These are phyloP conservation scores for Tachysurus fulvidraco DNA, from an alignment of 2,113 vertebrate genomes.

Conservation along the genomic window DNA sequence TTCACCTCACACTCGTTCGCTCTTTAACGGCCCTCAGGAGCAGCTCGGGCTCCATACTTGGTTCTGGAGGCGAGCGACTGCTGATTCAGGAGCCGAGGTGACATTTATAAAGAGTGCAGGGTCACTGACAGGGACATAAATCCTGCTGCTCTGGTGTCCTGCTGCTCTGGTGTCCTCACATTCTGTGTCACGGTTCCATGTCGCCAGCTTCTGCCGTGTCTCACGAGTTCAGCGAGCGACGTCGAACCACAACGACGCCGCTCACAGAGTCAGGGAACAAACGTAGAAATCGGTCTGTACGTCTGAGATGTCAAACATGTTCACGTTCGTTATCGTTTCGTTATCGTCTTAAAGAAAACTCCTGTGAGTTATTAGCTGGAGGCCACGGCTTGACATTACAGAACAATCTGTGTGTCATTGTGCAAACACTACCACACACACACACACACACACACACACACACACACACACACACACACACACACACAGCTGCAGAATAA, in stretches of 20 bases:
- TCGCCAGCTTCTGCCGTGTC: background rate
- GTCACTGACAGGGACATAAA: slow-evolving; percentile 50
- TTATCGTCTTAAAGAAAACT: background rate
- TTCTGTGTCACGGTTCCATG: background rate
- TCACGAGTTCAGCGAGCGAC: background rate
- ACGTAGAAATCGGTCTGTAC: background rate
- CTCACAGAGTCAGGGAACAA: background rate
- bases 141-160: slow-evolving; percentile 39
- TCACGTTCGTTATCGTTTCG: background rate
- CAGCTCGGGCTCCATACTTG: slow-evolving; percentile 64
- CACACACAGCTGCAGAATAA: background rate
- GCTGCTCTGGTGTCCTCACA: slow-evolving; percentile 23
- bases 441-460: background rate
- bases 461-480: background rate
- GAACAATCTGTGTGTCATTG: background rate
- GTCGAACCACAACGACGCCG: background rate
- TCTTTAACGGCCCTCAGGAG: slow-evolving; percentile 17
- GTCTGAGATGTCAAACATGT: background rate
- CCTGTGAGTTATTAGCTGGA: background rate
- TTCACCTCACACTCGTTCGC: background rate
- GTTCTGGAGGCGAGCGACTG: slow-evolving; percentile 55
- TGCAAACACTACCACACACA: background rate
- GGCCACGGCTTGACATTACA: background rate
- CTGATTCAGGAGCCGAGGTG: slow-evolving; percentile 68
- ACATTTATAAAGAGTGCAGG: slow-evolving; percentile 64